Evolutionary conservation across 2,888 invertebrate genomes (phyloP).

Genomic region (Perithous albicinctus): DNA sequence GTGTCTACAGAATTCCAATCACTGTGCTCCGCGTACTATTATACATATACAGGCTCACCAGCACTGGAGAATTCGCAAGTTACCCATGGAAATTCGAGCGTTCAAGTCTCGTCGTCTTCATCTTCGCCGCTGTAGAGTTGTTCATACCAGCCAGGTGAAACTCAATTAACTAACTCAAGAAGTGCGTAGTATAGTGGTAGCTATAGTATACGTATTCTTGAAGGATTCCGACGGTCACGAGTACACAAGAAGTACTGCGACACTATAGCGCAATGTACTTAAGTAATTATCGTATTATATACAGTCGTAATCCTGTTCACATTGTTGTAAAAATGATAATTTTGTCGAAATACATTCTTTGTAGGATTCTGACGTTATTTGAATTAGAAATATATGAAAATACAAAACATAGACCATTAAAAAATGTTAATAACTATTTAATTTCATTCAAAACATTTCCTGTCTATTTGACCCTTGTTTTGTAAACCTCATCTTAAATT

Average conservation of each 20-base stretch:
- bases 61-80: slow-evolving; percentile 23
- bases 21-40: neutral
- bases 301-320: too few relatives aligned
- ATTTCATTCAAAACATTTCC: too few relatives aligned
- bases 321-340: too few relatives aligned
- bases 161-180: slow-evolving; percentile 44
- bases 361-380: too few relatives aligned
- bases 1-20: slow-evolving; percentile 26
- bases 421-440: too few relatives aligned
- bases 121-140: neutral
- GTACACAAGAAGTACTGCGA: neutral
- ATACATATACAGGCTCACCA: neutral
- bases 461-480: too few relatives aligned
- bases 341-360: too few relatives aligned
- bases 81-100: slow-evolving; percentile 25
- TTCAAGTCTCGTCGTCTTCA: slow-evolving; percentile 26
- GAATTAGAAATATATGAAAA: too few relatives aligned
- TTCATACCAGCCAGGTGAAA: slow-evolving; percentile 20
- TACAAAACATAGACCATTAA: too few relatives aligned
- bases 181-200: slow-evolving; percentile 4
- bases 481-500: too few relatives aligned
- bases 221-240: neutral
- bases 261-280: slow-evolving; percentile 2
- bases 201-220: neutral
- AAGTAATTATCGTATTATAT: slow-evolving; percentile 18